Conservation (phyloP, 2,113 vertebrate species). For the Corydoras sp. region DNA sequence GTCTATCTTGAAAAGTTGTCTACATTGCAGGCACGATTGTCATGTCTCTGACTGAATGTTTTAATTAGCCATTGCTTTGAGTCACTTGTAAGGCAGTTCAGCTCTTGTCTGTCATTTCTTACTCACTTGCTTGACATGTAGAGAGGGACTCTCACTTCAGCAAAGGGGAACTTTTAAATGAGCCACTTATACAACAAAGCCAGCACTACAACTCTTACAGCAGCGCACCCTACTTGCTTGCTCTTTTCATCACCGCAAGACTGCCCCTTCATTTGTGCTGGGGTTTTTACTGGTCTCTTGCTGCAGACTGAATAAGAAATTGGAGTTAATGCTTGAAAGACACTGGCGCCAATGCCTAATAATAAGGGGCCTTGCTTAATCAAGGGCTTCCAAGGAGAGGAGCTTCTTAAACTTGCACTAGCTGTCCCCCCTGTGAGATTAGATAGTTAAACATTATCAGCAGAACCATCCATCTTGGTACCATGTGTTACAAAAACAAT, state of each 20-base stretch:
- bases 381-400: slow-evolving; percentile 41
- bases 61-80: slow-evolving; percentile 33
- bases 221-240: slow-evolving; percentile 11
- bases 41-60: slow-evolving; percentile 22
- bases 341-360: slow-evolving; percentile 38
- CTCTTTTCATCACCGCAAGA: slow-evolving; percentile 33
- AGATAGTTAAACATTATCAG: slow-evolving; percentile 48
- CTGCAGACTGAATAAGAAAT: slow-evolving; percentile 38
- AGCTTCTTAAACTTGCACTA: slow-evolving; percentile 37
- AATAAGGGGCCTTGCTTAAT: slow-evolving; percentile 39
- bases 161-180: slow-evolving; percentile 46
- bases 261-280: slow-evolving; percentile 30
- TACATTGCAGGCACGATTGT: slow-evolving; percentile 1
- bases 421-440: slow-evolving; percentile 35
- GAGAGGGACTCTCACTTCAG: slow-evolving; percentile 28
- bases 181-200: slow-evolving; percentile 42
- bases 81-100: slow-evolving; percentile 37
- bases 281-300: slow-evolving; percentile 23
- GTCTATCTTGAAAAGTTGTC: slow-evolving; percentile 2
- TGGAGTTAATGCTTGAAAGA: slow-evolving; percentile 47
- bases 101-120: slow-evolving; percentile 27
- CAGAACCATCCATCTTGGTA: slow-evolving; percentile 39
- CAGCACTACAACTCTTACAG: slow-evolving; percentile 20
- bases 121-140: slow-evolving; percentile 19
- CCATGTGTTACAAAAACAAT: slow-evolving; percentile 33